Evolutionary conservation across 2,888 invertebrate species (phyloP).

Genomic region (Tuberolachnus salignus): DNA sequence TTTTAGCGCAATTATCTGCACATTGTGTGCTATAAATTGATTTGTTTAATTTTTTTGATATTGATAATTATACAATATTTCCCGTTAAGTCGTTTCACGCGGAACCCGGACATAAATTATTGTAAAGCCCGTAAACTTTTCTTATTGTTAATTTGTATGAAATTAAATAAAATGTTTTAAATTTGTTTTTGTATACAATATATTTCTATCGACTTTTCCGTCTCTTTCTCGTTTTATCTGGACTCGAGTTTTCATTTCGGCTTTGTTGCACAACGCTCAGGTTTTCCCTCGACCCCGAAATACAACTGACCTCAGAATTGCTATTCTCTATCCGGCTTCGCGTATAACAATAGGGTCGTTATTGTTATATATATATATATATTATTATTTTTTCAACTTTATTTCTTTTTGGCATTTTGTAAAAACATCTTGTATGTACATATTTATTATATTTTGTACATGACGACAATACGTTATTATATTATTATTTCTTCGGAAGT

Average conservation of each 20-base stretch:
- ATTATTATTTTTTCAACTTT: neutral
- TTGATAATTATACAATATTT: neutral
- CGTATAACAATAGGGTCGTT: neutral
- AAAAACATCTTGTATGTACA: neutral
- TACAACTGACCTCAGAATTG: conserved; percentile 16
- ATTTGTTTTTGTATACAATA: conserved; percentile 19
- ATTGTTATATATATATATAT: conserved; percentile 12
- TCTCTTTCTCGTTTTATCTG: neutral
- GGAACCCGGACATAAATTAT: neutral
- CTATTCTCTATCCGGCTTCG: neutral
- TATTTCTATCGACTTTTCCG: neutral
- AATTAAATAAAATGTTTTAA: conserved; percentile 22
- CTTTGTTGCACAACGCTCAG: conserved; percentile 18
- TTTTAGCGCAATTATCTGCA: too few species aligned
- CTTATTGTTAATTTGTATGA: conserved; percentile 36
- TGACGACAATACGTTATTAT: neutral
- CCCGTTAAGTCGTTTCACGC: neutral
- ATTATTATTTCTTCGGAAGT: too few species aligned
- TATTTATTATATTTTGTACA: neutral
- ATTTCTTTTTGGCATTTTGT: neutral
- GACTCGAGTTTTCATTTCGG: conserved; percentile 18
- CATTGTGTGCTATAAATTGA: too few species aligned
- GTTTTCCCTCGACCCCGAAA: conserved; percentile 20
- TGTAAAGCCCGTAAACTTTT: neutral
- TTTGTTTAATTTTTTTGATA: too few species aligned